Evolutionary conservation across 2,888 invertebrate genomes (phyloP).

Genomic region (Pseudanteris insignis): DNA sequence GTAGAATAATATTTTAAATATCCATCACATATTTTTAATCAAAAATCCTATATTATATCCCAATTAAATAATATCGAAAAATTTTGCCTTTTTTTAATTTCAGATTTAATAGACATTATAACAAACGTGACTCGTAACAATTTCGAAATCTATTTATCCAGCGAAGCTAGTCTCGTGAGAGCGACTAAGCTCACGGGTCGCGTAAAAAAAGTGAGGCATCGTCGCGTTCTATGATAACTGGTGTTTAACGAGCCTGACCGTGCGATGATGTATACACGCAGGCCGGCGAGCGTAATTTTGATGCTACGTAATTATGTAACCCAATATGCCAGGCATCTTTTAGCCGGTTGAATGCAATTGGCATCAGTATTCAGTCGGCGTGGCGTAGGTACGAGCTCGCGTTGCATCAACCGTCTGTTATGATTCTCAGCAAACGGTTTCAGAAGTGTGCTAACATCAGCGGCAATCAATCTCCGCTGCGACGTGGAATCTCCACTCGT

Average conservation of each 20-base stretch:
- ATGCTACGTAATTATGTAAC: constrained; percentile 31
- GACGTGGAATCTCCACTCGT: constrained; percentile 9
- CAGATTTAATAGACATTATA: constrained; percentile 16
- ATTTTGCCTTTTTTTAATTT: too few relatives aligned
- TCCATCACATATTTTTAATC: too few relatives aligned
- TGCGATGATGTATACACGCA: constrained; percentile 6
- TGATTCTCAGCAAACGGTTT: constrained; percentile 32
- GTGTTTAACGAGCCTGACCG: constrained; percentile 14
- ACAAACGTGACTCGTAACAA: too few relatives aligned
- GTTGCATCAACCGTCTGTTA: constrained; percentile 38
- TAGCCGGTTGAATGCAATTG: constrained; percentile 25
- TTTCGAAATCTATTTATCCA: too few relatives aligned
- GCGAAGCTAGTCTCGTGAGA: too few relatives aligned
- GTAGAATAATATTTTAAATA: too few relatives aligned
- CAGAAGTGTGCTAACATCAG: constrained; percentile 38
- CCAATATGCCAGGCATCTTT: constrained; percentile 32
- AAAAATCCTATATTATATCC: too few relatives aligned
- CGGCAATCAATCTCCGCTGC: constrained; percentile 32
- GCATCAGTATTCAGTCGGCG: constrained; percentile 23
- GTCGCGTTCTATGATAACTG: too few relatives aligned
- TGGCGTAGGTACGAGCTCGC: constrained; percentile 2
- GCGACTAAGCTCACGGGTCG: too few relatives aligned
- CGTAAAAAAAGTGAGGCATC: constrained; percentile 31
- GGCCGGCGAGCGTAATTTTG: constrained; percentile 24
- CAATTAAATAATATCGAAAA: too few relatives aligned